Base-by-base conservation (phyloP, 2,888 invertebrate species). In the Punctoribates punctum region DNA sequence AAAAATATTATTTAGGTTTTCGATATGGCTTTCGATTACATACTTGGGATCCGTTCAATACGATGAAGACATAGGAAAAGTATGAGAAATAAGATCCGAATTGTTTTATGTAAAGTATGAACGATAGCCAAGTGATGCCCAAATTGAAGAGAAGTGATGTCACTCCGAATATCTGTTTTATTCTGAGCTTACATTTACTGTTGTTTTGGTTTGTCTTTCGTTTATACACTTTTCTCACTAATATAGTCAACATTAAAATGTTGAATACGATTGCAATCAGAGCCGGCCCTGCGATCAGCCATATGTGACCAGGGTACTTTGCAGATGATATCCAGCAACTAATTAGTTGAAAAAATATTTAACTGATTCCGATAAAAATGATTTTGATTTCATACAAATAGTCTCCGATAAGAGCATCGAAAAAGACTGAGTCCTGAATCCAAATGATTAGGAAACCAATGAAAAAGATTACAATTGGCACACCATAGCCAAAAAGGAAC, bases 31-130 rank as follows among this genome's bases (percentile, higher is more conserved):
- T 6, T 25, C 23, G 8, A 46, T 48, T 9, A 25, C 75, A 75
- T 73, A 80, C 80, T 79, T 80, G 80, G 5, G 78, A 76, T 1
- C 78, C 77, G 34, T 80, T 80, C 5, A 80, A 70, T 13, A 79
- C 46, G 2, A 78, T 77, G 74, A 80, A 80, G 5, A 79, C 20
- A 46, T 80, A 80, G 1, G 79, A 77, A 29, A 73, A 75, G 9
- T 76, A 48, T 38, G 48, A 62, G 67, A 73, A 70, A 25, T 65
- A 34, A 34, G 17, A 17, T 38, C 74, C 74, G 67, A 65, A 70
- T 60, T 78, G 70, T 25, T 73, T 75, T 9, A 79, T 70, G 20
- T 78, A 79, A 42, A 80, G 29, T 23, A 80, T 77, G 42, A 79
- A 79, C 70, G 79, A 77, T 15, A 77, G 34, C 80, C 80, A 80